Evolutionary conservation across 2,797 vertebrate genomes (phyloP).

Genomic region (Furcifer pardalis): DNA sequence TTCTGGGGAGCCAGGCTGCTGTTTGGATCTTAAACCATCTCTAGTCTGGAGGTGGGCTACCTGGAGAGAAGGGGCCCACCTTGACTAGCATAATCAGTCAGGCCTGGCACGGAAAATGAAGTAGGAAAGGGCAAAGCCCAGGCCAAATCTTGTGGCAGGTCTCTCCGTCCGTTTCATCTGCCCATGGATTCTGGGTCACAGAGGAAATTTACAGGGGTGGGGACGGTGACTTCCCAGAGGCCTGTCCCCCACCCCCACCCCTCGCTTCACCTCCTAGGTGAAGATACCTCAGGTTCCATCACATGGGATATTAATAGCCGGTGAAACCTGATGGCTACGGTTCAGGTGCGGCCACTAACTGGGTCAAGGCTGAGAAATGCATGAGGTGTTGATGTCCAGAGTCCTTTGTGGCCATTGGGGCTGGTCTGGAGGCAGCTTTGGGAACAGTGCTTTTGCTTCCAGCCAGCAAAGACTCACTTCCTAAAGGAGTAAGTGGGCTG

Average conservation of each 20-base stretch:
- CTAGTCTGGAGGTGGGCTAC: fast-evolving
- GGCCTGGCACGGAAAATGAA: neutral
- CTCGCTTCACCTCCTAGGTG: neutral
- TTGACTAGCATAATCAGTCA: no score
- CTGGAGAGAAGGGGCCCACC: no score
- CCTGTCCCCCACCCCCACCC: neutral
- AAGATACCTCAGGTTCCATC: neutral
- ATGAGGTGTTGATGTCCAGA: neutral
- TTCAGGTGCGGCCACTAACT: neutral
- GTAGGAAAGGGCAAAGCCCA: neutral
- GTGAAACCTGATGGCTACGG: neutral
- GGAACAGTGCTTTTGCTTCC: no score
- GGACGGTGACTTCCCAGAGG: neutral
- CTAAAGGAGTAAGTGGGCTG: neutral
- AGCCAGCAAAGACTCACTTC: no score
- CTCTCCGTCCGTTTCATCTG: neutral
- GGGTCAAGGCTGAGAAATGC: neutral
- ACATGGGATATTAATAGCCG: neutral
- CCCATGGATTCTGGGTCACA: neutral
- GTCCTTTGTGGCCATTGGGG: neutral
- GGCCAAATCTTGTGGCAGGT: neutral
- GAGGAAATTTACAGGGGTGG: neutral
- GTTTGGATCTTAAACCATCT: fast-evolving
- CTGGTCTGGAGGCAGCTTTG: neutral
- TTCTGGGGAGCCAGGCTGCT: neutral